Conservation (phyloP, 2,113 vertebrate genomes). For the Theristicus caerulescens region DNA sequence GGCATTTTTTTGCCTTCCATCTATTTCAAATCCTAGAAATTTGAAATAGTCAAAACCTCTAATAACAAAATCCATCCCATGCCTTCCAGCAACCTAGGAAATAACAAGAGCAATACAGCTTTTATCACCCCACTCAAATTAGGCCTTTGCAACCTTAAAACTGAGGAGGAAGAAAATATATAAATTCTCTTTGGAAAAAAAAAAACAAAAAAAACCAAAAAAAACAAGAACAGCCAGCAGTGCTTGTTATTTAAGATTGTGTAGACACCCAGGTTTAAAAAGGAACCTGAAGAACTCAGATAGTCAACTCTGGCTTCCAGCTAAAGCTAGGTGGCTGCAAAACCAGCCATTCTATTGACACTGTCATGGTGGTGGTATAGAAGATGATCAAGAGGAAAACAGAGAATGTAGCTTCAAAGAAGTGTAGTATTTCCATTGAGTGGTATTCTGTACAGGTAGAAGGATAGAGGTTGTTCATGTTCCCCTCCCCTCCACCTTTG, state of each 20-base stretch:
- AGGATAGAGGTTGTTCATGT: background rate
- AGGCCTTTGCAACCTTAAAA: background rate
- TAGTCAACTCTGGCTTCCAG: background rate
- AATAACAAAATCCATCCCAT: background rate
- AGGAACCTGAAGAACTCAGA: background rate
- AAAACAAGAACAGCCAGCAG: background rate
- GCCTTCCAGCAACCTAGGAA: background rate
- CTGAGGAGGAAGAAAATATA: background rate
- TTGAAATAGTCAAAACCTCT: background rate
- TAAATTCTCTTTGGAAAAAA: background rate
- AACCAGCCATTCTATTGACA: background rate
- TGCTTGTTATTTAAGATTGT: background rate
- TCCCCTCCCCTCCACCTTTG: background rate
- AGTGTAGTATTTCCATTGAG: background rate
- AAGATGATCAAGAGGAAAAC: background rate
- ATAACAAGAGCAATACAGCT: background rate
- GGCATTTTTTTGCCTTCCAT: background rate
- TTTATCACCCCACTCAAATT: background rate
- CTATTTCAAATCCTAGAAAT: background rate
- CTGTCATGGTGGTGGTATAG: too few species aligned
- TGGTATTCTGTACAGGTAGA: background rate
- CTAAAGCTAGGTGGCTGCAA: background rate
- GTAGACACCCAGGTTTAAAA: background rate
- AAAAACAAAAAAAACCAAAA: too few species aligned
- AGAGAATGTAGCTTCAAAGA: background rate